These are phyloP conservation scores for Drosophila pseudotalamancana DNA, from an alignment of 2,888 invertebrate genomes.

Conservation along the genomic window DNA sequence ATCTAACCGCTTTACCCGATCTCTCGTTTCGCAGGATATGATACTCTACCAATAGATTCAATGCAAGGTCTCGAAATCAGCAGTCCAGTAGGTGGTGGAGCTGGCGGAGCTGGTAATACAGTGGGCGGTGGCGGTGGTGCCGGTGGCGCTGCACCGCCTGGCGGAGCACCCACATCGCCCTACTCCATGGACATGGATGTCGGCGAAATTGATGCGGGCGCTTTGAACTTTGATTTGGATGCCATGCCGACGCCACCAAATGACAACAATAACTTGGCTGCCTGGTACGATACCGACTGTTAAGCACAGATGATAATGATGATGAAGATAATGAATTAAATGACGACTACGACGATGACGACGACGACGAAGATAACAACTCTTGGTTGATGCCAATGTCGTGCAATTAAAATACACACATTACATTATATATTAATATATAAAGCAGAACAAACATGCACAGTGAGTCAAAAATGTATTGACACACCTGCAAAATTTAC, in stretches of 20 bases:
- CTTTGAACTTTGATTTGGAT: slow-evolving; percentile 91
- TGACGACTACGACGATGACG: slow-evolving; percentile 10
- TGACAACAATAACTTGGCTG: slow-evolving; percentile 96
- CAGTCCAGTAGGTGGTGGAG: slow-evolving; percentile 82
- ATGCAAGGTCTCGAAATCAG: slow-evolving; percentile 98
- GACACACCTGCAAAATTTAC: too few species aligned
- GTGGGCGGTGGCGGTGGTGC: slow-evolving; percentile 71
- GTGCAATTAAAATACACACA: slow-evolving; percentile 50
- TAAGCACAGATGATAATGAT: slow-evolving; percentile 83
- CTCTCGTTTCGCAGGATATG: slow-evolving; percentile 89
- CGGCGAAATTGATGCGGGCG: slow-evolving; percentile 89
- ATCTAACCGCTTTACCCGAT: slow-evolving; percentile 26
- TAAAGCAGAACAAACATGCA: slow-evolving; percentile 30
- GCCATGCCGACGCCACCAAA: slow-evolving; percentile 92
- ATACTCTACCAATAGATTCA: slow-evolving; percentile 98
- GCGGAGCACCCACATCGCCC: slow-evolving; percentile 84
- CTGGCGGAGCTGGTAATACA: slow-evolving; percentile 60
- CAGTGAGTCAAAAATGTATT: too few species aligned
- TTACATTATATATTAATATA: slow-evolving; percentile 49
- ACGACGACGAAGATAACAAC: background rate
- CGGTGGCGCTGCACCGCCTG: slow-evolving; percentile 74
- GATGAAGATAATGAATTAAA: background rate
- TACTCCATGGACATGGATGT: slow-evolving; percentile 97
- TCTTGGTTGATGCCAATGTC: slow-evolving; percentile 23
- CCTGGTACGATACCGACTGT: slow-evolving; percentile 99